A percentile compares a stretch with the other conserved stretches of the same genome.
phyloP scores from a whole-genome alignment of 2,888 invertebrate species.

The Pseudococcus viburni region DNA sequence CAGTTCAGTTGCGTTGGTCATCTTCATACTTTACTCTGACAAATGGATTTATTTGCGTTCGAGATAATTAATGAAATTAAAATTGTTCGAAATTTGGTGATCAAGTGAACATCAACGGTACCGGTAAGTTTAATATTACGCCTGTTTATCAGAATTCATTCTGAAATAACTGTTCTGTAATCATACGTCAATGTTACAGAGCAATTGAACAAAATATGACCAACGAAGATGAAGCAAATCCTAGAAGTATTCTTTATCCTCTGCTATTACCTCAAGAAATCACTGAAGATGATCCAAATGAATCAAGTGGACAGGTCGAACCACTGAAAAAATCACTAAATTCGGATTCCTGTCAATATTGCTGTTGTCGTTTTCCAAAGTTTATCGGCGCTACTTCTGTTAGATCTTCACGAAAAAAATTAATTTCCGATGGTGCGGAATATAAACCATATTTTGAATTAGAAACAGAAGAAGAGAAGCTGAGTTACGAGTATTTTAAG shows the following conservation, averaged over 20 bases:
- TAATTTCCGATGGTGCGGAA: background rate
- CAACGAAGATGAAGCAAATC: background rate
- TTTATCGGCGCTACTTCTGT: background rate
- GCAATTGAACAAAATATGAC: background rate
- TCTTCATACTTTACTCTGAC: background rate
- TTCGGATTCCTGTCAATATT: conserved; percentile 21
- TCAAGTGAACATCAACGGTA: background rate
- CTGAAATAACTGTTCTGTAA: background rate
- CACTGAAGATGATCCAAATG: background rate
- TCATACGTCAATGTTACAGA: background rate
- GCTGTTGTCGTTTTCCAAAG: conserved; percentile 21
- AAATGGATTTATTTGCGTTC: background rate
- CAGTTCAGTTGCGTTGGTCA: background rate
- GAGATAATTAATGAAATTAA: background rate
- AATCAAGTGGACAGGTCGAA: background rate
- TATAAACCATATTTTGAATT: conserved; percentile 51
- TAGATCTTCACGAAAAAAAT: background rate
- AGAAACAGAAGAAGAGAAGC: conserved; percentile 24
- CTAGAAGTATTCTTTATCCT: background rate
- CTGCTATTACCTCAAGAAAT: background rate
- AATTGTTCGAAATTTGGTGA: background rate
- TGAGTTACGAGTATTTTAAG: background rate
- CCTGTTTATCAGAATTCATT: background rate
- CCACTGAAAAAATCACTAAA: background rate
- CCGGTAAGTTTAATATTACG: background rate